phyloP scores from a whole-genome alignment of 2,113 vertebrate genomes.

The Trichomycterus rosablanca region DNA sequence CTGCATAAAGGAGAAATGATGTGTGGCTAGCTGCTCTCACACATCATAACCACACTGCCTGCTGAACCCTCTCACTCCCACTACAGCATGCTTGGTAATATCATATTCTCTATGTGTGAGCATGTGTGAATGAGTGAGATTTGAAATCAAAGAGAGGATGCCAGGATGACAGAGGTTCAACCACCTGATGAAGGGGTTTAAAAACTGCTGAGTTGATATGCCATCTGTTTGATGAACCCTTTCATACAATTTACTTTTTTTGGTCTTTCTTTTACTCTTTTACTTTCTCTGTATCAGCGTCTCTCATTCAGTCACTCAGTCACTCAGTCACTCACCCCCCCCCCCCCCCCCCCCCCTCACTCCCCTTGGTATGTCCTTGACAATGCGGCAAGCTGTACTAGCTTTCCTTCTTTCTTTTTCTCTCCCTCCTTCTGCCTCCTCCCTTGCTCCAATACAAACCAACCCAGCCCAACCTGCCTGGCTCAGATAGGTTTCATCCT shows the following conservation, averaged over 20 bases:
- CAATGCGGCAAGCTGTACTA: slow-evolving; percentile 75
- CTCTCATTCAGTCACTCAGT: slow-evolving; percentile 38
- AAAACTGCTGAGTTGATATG: slow-evolving; percentile 60
- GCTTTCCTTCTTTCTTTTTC: slow-evolving; percentile 57
- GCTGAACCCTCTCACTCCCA: slow-evolving; percentile 19
- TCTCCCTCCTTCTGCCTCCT: slow-evolving; percentile 22
- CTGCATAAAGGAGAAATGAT: slow-evolving; percentile 6
- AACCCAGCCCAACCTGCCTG: slow-evolving; percentile 37
- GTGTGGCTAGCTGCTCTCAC: slow-evolving; percentile 12
- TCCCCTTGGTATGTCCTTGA: slow-evolving; percentile 78
- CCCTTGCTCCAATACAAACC: slow-evolving; percentile 37
- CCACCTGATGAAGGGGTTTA: slow-evolving; percentile 46
- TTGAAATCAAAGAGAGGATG: slow-evolving; percentile 19
- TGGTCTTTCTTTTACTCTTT: too few relatives aligned
- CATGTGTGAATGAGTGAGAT: slow-evolving; percentile 11
- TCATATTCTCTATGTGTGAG: slow-evolving; percentile 3
- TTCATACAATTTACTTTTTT: slow-evolving; percentile 17
- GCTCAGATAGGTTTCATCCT: slow-evolving; percentile 47
- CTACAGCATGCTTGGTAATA: slow-evolving; percentile 16
- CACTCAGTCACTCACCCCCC: slow-evolving; percentile 46
- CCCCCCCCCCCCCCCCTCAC: slow-evolving; percentile 56
- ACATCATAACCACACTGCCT: slow-evolving; percentile 23
- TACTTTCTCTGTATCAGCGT: slow-evolving; percentile 52
- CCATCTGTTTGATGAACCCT: slow-evolving; percentile 44
- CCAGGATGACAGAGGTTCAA: slow-evolving; percentile 33